Conservation (phyloP, 2,888 invertebrate species). For the Taphrorychus bicolor region DNA sequence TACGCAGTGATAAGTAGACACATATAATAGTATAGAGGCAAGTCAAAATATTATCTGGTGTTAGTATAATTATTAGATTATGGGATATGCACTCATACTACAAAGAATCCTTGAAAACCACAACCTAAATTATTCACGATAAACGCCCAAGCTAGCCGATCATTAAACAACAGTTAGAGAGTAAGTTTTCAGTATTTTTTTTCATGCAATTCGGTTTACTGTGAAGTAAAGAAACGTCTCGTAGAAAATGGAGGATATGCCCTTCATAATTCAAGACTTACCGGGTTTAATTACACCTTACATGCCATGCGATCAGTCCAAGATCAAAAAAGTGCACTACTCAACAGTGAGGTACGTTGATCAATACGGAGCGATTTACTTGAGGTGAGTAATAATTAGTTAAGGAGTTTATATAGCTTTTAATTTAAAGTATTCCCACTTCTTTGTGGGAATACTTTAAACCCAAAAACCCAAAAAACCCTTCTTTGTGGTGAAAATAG, state of each 20-base stretch:
- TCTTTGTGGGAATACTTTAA: no score
- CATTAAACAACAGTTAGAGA: neutral
- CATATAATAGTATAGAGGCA: neutral
- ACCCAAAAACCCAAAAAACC: no score
- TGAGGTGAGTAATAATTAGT: constrained; percentile 14
- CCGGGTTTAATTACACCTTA: constrained; percentile 12
- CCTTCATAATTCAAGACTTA: constrained; percentile 13
- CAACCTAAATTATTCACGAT: constrained; percentile 9
- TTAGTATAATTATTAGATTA: no score
- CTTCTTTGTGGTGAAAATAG: no score
- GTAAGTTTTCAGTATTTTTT: neutral
- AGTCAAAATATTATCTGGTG: neutral
- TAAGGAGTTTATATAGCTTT: no score
- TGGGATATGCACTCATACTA: constrained; percentile 5
- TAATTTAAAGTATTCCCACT: no score
- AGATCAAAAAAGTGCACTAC: constrained; percentile 12
- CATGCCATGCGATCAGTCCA: constrained; percentile 23
- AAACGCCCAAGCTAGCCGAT: neutral
- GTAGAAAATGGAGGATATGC: constrained; percentile 14
- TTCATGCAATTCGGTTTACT: neutral
- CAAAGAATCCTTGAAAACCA: constrained; percentile 15
- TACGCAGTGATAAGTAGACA: neutral
- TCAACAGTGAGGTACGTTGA: constrained; percentile 1
- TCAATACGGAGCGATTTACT: constrained; percentile 6
- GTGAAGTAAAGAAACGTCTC: neutral